These are phyloP conservation scores for Gymnocypris eckloni DNA, from an alignment of 2,797 vertebrate species.

Conservation along the genomic window DNA sequence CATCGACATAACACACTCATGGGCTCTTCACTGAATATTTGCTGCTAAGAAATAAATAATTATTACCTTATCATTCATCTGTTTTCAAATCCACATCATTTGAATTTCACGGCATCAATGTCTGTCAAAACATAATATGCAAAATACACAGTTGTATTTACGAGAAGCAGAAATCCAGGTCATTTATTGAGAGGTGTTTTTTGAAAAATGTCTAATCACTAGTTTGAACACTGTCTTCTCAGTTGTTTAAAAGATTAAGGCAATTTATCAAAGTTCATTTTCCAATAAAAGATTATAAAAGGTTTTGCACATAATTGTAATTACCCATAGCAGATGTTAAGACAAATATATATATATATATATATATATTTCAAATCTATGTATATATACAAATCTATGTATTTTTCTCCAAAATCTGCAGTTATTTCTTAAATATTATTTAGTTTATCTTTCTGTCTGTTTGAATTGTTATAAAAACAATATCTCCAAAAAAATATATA, in stretches of 20 bases:
- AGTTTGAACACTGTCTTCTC: not conserved
- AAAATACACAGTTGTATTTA: not conserved
- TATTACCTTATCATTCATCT: not conserved
- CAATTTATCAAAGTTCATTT: not conserved
- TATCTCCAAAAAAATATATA: not conserved
- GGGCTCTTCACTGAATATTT: not conserved
- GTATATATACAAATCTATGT: too few species aligned
- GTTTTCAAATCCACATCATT: not conserved
- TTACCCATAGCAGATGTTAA: not conserved
- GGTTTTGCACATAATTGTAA: not conserved
- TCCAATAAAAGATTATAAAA: not conserved
- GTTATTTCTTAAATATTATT: not conserved
- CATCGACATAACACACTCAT: not conserved
- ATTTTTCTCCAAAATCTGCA: too few species aligned
- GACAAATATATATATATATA: not conserved
- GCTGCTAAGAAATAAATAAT: not conserved
- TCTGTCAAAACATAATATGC: not conserved
- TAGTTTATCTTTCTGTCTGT: not conserved
- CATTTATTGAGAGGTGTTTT: not conserved
- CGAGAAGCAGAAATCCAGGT: too few species aligned
- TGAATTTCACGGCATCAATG: not conserved
- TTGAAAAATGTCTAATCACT: not conserved
- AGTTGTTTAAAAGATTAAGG: not conserved
- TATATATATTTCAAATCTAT: too few species aligned
- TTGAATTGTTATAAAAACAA: not conserved